Conservation (phyloP, 2,888 invertebrate species). For the Hoplodrina blanda region DNA sequence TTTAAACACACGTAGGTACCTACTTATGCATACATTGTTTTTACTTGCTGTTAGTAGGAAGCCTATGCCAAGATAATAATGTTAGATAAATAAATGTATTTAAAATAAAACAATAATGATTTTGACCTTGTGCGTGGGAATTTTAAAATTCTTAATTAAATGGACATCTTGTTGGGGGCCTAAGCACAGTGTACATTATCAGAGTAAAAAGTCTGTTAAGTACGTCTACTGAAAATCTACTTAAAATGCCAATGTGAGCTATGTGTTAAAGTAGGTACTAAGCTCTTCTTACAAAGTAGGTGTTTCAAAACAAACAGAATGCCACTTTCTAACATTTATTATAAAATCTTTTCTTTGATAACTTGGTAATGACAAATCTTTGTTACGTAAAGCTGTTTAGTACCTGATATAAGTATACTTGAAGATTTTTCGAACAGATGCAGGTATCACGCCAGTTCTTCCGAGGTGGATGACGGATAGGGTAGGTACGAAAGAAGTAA, state of each 20-base stretch:
- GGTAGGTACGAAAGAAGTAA: background rate
- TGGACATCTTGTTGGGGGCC: slow-evolving; percentile 6
- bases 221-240: background rate
- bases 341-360: slow-evolving; percentile 21
- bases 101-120: slow-evolving; percentile 24
- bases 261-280: background rate
- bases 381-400: slow-evolving; percentile 14
- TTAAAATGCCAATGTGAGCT: slow-evolving; percentile 4
- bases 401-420: background rate
- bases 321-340: slow-evolving; percentile 40
- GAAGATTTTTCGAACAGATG: background rate
- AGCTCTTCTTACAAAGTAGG: slow-evolving; percentile 14
- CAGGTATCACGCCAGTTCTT: background rate
- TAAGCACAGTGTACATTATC: slow-evolving; percentile 18
- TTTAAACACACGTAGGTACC: slow-evolving; percentile 1
- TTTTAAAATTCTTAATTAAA: slow-evolving; percentile 29
- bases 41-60: slow-evolving; percentile 28
- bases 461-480: background rate
- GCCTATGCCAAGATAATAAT: slow-evolving; percentile 21
- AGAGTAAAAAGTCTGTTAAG: background rate
- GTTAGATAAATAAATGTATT: slow-evolving; percentile 19
- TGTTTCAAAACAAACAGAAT: slow-evolving; percentile 29
- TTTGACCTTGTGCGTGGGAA: slow-evolving; percentile 42
- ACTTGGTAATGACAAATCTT: slow-evolving; percentile 1
- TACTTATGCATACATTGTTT: slow-evolving; percentile 7